These are phyloP conservation scores for Puntigrus tetrazona DNA, from an alignment of 2,113 vertebrate species.

Conservation along the genomic window DNA sequence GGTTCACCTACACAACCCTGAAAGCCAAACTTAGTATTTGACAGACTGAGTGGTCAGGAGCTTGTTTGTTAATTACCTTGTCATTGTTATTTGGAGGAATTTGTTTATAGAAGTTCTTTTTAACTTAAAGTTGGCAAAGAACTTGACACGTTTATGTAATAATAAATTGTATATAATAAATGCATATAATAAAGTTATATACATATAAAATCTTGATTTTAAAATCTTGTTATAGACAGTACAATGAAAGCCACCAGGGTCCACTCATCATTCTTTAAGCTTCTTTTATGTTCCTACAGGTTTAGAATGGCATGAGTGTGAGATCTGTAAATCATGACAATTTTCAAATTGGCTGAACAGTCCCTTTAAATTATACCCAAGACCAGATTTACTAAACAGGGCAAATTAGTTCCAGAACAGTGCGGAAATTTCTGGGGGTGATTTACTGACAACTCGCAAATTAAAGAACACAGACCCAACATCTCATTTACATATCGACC, in stretches of 20 bases:
- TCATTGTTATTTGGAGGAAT: neutral
- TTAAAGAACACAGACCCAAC: too few species aligned
- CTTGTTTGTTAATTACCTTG: constrained; percentile 9
- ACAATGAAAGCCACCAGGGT: neutral
- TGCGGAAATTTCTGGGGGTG: too few species aligned
- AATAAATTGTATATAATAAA: too few species aligned
- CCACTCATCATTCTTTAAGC: neutral
- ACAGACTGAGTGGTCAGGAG: neutral
- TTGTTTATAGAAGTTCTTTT: neutral
- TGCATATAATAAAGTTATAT: too few species aligned
- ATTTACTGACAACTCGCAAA: too few species aligned
- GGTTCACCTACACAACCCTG: constrained; percentile 32
- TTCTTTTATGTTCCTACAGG: neutral
- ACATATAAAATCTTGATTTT: too few species aligned
- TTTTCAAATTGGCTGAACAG: neutral
- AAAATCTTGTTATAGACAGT: too few species aligned
- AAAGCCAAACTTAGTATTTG: constrained; percentile 2
- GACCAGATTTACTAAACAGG: too few species aligned
- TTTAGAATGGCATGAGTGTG: neutral
- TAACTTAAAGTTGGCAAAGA: neutral
- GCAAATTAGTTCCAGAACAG: too few species aligned
- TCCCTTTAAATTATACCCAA: neutral
- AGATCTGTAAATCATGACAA: neutral
- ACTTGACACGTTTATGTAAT: neutral
- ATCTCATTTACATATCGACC: too few species aligned